Percentiles rank a stretch among this genome's conserved stretches.
Evolutionary conservation across 2,113 vertebrate genomes (phyloP).

Genomic region (Rhombomys opimus): DNA sequence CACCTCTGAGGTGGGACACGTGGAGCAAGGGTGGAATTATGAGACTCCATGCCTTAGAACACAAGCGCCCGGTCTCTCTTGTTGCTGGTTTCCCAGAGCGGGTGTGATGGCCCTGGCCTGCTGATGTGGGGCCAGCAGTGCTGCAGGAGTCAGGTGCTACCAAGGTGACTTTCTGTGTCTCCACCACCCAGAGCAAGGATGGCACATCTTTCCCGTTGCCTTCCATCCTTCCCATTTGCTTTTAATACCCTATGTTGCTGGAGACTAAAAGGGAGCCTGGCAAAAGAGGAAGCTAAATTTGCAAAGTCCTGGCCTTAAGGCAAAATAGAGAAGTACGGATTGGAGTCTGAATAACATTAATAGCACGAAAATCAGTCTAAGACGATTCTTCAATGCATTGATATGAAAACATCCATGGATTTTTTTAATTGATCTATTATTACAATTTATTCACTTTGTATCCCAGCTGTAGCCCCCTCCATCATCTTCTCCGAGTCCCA

Average conservation of each 20-base stretch:
- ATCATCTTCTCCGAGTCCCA: too few species aligned
- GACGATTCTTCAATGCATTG: background rate
- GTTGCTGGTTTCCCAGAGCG: background rate
- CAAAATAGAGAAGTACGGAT: background rate
- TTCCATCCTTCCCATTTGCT: background rate
- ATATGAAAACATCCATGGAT: background rate
- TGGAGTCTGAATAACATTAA: background rate
- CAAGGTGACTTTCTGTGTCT: background rate
- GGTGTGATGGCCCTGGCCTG: background rate
- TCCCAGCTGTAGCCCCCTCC: too few species aligned
- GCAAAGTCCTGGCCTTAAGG: background rate
- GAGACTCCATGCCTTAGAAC: background rate
- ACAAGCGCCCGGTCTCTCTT: background rate
- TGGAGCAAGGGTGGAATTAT: background rate
- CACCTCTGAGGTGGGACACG: background rate
- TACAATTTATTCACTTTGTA: too few species aligned
- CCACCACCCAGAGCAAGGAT: background rate
- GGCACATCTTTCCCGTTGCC: background rate
- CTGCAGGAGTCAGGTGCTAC: background rate
- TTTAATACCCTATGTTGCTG: background rate
- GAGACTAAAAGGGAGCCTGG: background rate
- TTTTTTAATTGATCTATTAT: too few species aligned
- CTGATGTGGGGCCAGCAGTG: background rate
- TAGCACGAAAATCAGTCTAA: background rate
- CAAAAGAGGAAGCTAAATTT: background rate